Evolutionary conservation across 1,140 invertebrate genomes (phyloP), one percentile per base, ranked within the genome.

Genomic region (Drosophila pectinifera): DNA sequence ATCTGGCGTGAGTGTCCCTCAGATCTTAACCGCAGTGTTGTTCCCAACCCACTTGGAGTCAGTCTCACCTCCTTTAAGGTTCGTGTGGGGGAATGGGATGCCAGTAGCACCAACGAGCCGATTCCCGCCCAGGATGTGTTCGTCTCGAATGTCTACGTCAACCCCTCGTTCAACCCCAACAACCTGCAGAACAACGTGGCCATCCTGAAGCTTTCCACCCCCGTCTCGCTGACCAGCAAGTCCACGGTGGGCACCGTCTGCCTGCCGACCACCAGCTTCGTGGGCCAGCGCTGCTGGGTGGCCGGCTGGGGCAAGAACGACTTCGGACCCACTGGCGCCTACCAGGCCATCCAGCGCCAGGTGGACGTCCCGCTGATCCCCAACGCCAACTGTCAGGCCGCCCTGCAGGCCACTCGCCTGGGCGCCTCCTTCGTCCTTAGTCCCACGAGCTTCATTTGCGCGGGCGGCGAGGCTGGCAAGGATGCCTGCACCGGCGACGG

Each of bases 251-350:
- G 95, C 24, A 95, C 96, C 5, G 94, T 94, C 1, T 97, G 96
- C 72, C 81, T 96, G 22, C 95, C 96, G 5, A 91, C 93, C 11
- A 78, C 93, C 4, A 86, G 91, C 13, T 95, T 95, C 70, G 93
- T 94, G 24, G 94, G 94, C 28, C 93, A 94, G 84, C 94, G 94
- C 73, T 97, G 96, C 81, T 95, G 93, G 93, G 96, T 96, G 0
- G 94, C 96, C 1, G 96, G 96, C n/a, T 97, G 96, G 96, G 96
- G 96, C 24, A 96, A 96, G 79, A 94, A 96, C 81, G 94, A 95
- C 73, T 97, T 96, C 76, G 95, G 95, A 13, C 61, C 93, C 2
- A 92, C 78, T 28, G 95, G 95, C 0, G 93, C 92, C 38, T 96
- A 95, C 80, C 95, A 96, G 85, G 94, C 94, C 49, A 94, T 95